phyloP scores from a whole-genome alignment of 2,113 vertebrate species.

The Aramus guarauna region DNA sequence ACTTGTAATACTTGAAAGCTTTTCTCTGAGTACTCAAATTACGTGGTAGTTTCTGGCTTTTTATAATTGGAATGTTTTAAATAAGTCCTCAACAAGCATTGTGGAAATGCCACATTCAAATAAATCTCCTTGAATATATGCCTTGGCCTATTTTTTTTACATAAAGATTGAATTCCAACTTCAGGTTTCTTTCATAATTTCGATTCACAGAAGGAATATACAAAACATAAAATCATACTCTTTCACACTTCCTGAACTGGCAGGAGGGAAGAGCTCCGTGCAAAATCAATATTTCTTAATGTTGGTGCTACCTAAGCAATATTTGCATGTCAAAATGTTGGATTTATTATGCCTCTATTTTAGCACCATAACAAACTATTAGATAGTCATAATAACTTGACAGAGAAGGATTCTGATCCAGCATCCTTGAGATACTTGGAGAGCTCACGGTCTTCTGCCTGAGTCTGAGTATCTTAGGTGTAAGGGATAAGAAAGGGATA shows the following conservation, averaged over 20 bases:
- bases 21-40: not conserved
- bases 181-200: not conserved
- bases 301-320: not conserved
- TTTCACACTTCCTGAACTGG: not conserved
- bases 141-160: not conserved
- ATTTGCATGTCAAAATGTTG: not conserved
- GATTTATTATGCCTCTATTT: not conserved
- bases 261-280: not conserved
- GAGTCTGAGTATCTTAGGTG: not conserved
- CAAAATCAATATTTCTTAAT: not conserved
- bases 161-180: not conserved
- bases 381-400: not conserved
- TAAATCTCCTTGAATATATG: not conserved
- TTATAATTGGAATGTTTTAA: not conserved
- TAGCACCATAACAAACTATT: not conserved
- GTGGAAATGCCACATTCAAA: not conserved
- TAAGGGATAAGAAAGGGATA: not conserved
- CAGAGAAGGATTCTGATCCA: not conserved
- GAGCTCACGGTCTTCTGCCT: not conserved
- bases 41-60: not conserved
- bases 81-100: not conserved
- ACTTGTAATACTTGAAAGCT: not conserved
- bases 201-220: not conserved
- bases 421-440: accelerated
- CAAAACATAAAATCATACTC: not conserved